These are phyloP conservation scores for Vesta saturnalis DNA, from an alignment of 2,888 invertebrate species.

Conservation along the genomic window DNA sequence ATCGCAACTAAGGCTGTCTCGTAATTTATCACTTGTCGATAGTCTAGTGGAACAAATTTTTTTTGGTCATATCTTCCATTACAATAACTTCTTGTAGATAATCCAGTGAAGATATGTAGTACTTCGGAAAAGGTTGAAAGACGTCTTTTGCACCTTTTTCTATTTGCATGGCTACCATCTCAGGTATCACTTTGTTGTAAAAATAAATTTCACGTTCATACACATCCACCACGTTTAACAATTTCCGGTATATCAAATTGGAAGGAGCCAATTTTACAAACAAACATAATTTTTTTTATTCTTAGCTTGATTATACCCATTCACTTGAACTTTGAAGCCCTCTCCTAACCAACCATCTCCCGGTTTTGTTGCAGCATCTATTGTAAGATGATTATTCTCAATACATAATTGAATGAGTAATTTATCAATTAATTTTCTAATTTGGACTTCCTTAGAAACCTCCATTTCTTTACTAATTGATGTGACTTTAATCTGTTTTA, in stretches of 20 bases:
- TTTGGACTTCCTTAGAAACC: too few relatives aligned
- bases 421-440: too few relatives aligned
- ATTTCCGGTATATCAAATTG: too few relatives aligned
- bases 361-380: background rate
- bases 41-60: background rate
- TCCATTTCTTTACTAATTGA: too few relatives aligned
- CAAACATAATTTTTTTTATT: too few relatives aligned
- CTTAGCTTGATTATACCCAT: background rate
- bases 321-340: background rate
- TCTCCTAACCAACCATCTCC: background rate
- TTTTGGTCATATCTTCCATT: slow-evolving; percentile 18
- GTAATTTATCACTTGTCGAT: background rate
- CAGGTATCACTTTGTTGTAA: background rate
- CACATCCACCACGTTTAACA: background rate
- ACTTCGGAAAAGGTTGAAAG: background rate
- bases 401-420: too few relatives aligned
- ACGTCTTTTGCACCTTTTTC: background rate
- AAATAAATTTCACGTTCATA: background rate
- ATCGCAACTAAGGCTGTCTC: slow-evolving; percentile 9
- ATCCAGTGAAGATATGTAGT: background rate
- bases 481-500: too few relatives aligned
- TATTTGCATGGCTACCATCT: background rate
- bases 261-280: too few relatives aligned
- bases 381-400: too few relatives aligned
- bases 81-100: slow-evolving; percentile 7